Evolutionary conservation across 2,888 invertebrate species (phyloP), one percentile per base, ranked within the genome.

Genomic region (Azorinus chamasolen): DNA sequence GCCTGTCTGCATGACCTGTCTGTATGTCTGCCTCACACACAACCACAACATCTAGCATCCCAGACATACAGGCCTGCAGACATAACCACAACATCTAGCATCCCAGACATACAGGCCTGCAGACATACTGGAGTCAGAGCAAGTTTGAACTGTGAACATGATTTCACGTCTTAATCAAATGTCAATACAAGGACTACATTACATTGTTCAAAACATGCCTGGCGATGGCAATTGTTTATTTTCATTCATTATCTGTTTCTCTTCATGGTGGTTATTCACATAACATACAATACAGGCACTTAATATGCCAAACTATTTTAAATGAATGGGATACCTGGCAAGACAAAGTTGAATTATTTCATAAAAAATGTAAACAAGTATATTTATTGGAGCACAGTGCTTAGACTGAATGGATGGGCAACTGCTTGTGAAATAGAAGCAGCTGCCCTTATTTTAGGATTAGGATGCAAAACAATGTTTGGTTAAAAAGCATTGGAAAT

Each of bases 181-280:
- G 5, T 32, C 32, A 32, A 32, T 32, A 32, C 32, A 10, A 32
- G 32, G 32, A 4, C 4, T 6, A 6, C 4, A 32, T 6, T 32
- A 32, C 10, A 32, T 32, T 32, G 32, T 32, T 32, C 5, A 32
- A 32, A 32, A 63, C 58, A 64, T 70, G 3, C 70, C 70, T 2
- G 70, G 70, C 8, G 70, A 76, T 64, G 70, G 70, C 5, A 39
- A 70, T 32, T 70, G 75, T 46, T 75, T 75, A 43, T 64, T 75
- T 54, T 69, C 69, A 45, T 62, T 54, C 18, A 20, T 68, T 20
- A 68, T 32, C 32, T 61, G 43, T 20, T 62, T 18, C 37, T 16
- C 5, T 53, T 3, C 20, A 59, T 53, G 65, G 55, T 24, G 39
- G 70, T 24, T 50, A 65, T 45, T 39, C n/a, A 1, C 24, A 14